These are phyloP conservation scores for Rhadina sibilatrix DNA, from an alignment of 2,113 vertebrate species.

Conservation along the genomic window DNA sequence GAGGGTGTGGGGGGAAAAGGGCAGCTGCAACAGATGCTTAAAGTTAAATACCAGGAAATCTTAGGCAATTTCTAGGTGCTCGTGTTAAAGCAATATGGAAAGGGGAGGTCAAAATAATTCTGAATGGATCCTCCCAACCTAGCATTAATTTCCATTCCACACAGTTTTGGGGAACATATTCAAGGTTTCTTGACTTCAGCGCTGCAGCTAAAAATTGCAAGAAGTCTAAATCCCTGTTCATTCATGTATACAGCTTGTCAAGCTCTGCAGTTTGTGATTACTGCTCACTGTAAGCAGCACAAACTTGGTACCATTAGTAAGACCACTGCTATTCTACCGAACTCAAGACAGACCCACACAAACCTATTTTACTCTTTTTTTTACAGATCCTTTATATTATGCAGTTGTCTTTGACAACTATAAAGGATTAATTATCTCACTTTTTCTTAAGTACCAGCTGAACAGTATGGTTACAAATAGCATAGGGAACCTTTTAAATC, in stretches of 20 bases:
- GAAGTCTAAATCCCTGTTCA: background rate
- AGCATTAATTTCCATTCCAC: background rate
- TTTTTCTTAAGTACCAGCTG: background rate
- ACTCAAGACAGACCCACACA: background rate
- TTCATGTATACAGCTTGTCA: background rate
- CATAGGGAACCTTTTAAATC: background rate
- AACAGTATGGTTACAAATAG: background rate
- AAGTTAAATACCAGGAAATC: background rate
- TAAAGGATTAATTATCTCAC: background rate
- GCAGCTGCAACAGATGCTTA: background rate
- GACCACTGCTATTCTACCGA: background rate
- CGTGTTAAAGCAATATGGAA: background rate
- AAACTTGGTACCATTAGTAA: background rate
- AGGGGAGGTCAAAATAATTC: background rate
- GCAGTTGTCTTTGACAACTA: background rate
- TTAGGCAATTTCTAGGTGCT: background rate
- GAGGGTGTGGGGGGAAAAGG: rapidly evolving
- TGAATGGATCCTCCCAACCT: background rate
- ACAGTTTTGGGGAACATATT: background rate
- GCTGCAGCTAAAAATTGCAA: background rate
- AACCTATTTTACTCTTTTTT: background rate
- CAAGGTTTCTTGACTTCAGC: background rate
- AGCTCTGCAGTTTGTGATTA: background rate
- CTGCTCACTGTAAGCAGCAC: background rate
- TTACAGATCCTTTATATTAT: background rate